Base-by-base conservation (phyloP, 2,113 vertebrate species). In the Anarrhichthys ocellatus region DNA sequence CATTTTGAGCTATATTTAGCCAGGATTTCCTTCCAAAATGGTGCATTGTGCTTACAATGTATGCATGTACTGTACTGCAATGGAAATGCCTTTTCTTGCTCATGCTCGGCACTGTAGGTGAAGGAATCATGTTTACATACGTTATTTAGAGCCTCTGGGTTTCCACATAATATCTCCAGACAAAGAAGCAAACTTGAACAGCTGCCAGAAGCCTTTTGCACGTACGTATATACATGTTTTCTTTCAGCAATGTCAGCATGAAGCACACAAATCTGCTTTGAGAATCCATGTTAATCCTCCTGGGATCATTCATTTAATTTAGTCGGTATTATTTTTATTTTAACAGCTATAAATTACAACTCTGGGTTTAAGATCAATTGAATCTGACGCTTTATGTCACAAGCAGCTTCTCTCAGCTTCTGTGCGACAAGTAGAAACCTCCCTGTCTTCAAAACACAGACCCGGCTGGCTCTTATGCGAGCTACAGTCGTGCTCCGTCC, bases 1-100 rank as follows among this genome's bases (percentile, higher is more conserved):
- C 74, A 44, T 13, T n/a, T 65, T 54, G 61, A 71, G 75, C 76
- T 91, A 90, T 91, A 82, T 89, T 87, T 86, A 92, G 84, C 77
- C 42, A 44, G 83, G 80, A 75, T 79, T 82, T 75, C 87, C 84
- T 72, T 80, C 63, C 22, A 68, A 87, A 81, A 84, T 67, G 86
- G 65, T 78, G 82, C 83, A 87, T 32, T 67, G 24, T 80, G 80
- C 48, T 67, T 69, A 56, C 34, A 73, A 72, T 79, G 18, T 66
- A 56, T 63, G 6, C 36, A 24, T 27, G 29, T 24, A 68, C 48
- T 40, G 38, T 27, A 56, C 65, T 34, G 36, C 65, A 24, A 9
- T 68, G 56, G 61, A 76, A 71, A 58, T 6, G 10, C 58, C 67
- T 71, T 42, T 71, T 70, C 10, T 59, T 50, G 32, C 20, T 6